Evolutionary conservation across 1,140 invertebrate species (phyloP), one percentile per base, ranked within the genome.

Genomic region (Brachionus plicatilis): DNA sequence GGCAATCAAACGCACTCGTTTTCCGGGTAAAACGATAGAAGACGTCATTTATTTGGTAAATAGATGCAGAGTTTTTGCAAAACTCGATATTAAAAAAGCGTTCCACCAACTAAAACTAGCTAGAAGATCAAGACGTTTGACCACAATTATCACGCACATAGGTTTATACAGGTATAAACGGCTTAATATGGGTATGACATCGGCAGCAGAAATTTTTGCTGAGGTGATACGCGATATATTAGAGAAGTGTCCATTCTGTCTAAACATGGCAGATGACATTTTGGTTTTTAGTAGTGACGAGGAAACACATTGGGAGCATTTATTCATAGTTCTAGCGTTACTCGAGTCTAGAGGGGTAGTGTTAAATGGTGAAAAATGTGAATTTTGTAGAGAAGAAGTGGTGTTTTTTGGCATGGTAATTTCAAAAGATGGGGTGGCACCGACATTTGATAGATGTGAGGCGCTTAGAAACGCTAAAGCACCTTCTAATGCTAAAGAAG

Each of bases 51-150:
- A 20, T 17, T 85, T 86, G 43, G 41, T 88, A 50, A 86, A 87
- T 29, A 29, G 29, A 29, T 29, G 29, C 29, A 29, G 29, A 29
- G 29, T 29, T 29, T 29, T 29, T 29, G 65, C 83, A 20, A 87
- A 86, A 45, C 20, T 88, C 9, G 87, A 88, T 56, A 75, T 87
- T 0, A 86, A 20, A 2, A 85, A 84, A 12, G 87, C 72, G 7
- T 88, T 85, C 79, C 87, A 88, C 72, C 87, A 88, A 50, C 41
- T 88, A 11, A 86, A 53, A 76, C 84, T 88, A 9, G 83, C 86
- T 47, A 56, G 84, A 47, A 83, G 79, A 53, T 85, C 78, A 53
- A 76, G 87, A 20, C 37, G 17, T n/a, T 20, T 33, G 11, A 12
- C 12, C 11, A 29, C 37, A 43, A 43, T 43, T 14, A 70, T 20